phyloP scores from a whole-genome alignment of 2,113 vertebrate genomes.

The Dermatemys mawii region DNA sequence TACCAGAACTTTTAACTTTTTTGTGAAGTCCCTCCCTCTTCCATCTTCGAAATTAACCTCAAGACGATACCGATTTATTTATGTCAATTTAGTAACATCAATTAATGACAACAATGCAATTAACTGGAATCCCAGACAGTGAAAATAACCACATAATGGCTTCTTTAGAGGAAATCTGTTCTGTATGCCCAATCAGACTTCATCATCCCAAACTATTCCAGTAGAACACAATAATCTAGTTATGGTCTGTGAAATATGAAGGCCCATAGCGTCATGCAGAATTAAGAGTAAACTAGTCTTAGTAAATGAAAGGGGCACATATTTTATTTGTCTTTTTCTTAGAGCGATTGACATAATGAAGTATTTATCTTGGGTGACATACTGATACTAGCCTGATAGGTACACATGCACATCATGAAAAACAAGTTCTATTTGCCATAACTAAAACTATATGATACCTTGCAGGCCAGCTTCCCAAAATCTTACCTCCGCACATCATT shows the following conservation, averaged over 20 bases:
- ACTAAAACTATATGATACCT: fast-evolving
- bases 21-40: neutral
- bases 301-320: constrained; percentile 12
- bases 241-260: constrained; percentile 58
- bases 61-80: constrained; percentile 66
- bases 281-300: constrained; percentile 45
- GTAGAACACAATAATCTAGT: constrained; percentile 71
- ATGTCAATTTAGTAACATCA: constrained; percentile 63
- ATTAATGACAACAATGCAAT: constrained; percentile 75
- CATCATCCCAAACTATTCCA: constrained; percentile 68
- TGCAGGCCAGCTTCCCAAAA: neutral
- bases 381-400: fast-evolving
- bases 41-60: constrained; percentile 19
- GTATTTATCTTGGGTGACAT: fast-evolving
- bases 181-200: constrained; percentile 65
- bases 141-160: constrained; percentile 65
- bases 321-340: neutral
- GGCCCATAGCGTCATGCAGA: constrained; percentile 30
- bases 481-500: fast-evolving
- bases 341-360: neutral
- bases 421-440: neutral
- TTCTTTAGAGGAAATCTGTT: constrained; percentile 70
- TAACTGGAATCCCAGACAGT: constrained; percentile 69
- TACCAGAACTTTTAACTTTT: fast-evolving
- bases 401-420: fast-evolving